phyloP scores from a whole-genome alignment of 2,797 vertebrate genomes.

The Erithacus rubecula region DNA sequence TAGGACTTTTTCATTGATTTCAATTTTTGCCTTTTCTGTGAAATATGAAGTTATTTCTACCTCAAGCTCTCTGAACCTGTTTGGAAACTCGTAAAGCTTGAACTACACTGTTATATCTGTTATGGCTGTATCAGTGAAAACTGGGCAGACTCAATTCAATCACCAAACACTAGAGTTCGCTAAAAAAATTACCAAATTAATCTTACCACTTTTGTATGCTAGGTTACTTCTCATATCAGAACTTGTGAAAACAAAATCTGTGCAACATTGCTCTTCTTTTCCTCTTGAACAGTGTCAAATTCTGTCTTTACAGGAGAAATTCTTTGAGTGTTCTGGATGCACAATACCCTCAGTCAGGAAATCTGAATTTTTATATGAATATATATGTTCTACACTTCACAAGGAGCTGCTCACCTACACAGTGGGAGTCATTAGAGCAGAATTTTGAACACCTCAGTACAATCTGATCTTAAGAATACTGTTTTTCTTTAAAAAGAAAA shows the following conservation, averaged over 20 bases:
- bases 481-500: background rate
- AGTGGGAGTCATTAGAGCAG: background rate
- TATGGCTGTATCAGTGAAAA: background rate
- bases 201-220: background rate
- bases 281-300: background rate
- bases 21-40: background rate
- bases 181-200: background rate
- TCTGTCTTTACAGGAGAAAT: background rate
- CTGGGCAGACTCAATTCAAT: background rate
- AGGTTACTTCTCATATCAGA: background rate
- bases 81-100: background rate
- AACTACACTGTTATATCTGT: background rate
- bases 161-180: background rate
- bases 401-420: background rate
- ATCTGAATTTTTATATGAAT: rapidly evolving
- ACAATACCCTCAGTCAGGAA: background rate
- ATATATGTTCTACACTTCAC: background rate
- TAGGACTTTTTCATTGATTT: background rate
- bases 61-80: background rate
- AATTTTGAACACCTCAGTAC: background rate
- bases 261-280: background rate
- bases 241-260: background rate
- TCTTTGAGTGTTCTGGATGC: background rate
- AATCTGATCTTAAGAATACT: background rate
- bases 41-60: background rate